Evolutionary conservation across 1,140 invertebrate genomes (phyloP).

Genomic region (Drosophila pruinosa): DNA sequence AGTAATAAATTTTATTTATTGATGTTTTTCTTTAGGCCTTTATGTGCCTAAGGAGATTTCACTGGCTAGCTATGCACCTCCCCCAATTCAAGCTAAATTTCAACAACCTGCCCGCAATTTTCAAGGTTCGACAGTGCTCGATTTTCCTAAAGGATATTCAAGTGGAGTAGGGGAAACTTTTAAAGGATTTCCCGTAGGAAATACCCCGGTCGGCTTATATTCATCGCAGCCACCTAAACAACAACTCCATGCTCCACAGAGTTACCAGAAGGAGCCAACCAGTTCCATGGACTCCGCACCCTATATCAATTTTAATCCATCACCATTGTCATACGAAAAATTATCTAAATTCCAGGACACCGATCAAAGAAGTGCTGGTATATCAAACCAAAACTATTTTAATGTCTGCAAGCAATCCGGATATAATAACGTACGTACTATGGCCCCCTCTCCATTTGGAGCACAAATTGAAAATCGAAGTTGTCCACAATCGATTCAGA

Average conservation of each 20-base stretch:
- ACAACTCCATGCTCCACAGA: constrained; percentile 27
- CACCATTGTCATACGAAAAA: constrained; percentile 70
- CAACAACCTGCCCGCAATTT: background rate
- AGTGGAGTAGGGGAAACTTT: background rate
- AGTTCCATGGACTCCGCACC: constrained; percentile 7
- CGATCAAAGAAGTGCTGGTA: constrained; percentile 41
- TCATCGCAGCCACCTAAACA: constrained; percentile 28
- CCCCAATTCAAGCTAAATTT: constrained; percentile 25
- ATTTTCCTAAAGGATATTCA: background rate
- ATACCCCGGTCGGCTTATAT: background rate
- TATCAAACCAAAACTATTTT: constrained; percentile 22
- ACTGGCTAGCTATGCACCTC: constrained; percentile 70
- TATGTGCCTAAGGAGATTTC: constrained; percentile 80
- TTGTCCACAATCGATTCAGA: background rate
- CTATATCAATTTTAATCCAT: constrained; percentile 64
- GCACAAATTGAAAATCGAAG: background rate
- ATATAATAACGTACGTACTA: constrained; percentile 42
- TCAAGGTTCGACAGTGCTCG: background rate
- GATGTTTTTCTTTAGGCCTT: constrained; percentile 45
- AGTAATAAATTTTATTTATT: background rate
- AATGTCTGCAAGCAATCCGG: constrained; percentile 7
- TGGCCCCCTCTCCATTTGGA: constrained; percentile 48
- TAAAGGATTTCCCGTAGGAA: constrained; percentile 29
- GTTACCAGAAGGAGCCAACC: constrained; percentile 38
- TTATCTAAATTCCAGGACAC: constrained; percentile 67